These are phyloP conservation scores for Acanthococcus lagerstroemiae DNA, from an alignment of 2,888 invertebrate species.

Conservation along the genomic window DNA sequence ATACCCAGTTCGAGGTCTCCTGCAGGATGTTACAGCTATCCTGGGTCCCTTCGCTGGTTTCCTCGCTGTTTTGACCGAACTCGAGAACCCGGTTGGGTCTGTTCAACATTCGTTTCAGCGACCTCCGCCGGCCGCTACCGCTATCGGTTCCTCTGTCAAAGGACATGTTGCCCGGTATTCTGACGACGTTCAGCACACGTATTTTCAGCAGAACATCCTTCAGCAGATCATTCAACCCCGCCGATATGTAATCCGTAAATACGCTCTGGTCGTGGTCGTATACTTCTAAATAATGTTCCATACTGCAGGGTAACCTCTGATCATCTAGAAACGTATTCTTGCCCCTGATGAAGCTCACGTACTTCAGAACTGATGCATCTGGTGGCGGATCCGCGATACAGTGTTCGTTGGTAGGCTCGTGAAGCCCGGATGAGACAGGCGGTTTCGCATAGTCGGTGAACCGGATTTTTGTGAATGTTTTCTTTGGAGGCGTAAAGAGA, in stretches of 20 bases:
- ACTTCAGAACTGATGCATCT: neutral
- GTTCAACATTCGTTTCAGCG: no score
- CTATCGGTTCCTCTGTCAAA: neutral
- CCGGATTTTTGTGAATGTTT: neutral
- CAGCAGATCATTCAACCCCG: neutral
- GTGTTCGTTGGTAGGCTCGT: neutral
- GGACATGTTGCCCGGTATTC: neutral
- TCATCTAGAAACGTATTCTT: neutral
- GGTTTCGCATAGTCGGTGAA: neutral
- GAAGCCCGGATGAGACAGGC: neutral
- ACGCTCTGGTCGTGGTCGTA: neutral
- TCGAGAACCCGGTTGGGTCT: no score
- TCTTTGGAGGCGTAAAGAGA: neutral
- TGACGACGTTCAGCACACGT: neutral
- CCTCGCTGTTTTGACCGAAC: no score
- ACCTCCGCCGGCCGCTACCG: no score
- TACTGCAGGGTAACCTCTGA: slow-evolving; percentile 8
- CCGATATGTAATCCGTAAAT: neutral
- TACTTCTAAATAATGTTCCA: slow-evolving; percentile 2
- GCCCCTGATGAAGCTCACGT: neutral
- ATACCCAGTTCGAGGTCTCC: neutral
- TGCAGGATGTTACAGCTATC: neutral
- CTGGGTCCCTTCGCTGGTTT: no score
- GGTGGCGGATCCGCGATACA: neutral
- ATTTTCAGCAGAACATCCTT: neutral